Evolutionary conservation across 2,113 vertebrate species (phyloP).

Genomic region (Eublepharis macularius): DNA sequence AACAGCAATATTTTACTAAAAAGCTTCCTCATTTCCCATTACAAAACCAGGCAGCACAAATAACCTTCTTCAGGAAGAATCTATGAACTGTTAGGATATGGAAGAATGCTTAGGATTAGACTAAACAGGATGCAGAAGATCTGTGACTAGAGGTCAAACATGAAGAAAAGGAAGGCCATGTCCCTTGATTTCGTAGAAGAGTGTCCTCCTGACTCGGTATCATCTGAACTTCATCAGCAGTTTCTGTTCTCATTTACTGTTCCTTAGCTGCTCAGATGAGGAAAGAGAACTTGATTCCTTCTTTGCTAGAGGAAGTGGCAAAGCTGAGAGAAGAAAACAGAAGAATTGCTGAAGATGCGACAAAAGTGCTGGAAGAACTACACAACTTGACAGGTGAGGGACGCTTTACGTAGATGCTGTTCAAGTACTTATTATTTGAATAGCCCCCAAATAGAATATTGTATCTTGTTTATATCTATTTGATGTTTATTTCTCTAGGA

Average conservation of each 20-base stretch:
- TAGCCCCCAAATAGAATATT: neutral
- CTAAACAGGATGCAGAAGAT: too few relatives aligned
- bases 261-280: neutral
- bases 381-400: neutral
- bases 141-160: neutral
- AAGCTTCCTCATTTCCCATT: too few relatives aligned
- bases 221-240: neutral
- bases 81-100: too few relatives aligned
- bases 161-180: neutral
- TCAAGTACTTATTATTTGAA: neutral
- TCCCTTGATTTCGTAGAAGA: neutral
- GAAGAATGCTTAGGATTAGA: too few relatives aligned
- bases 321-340: neutral
- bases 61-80: too few relatives aligned
- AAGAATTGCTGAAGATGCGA: neutral
- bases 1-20: too few relatives aligned
- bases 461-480: neutral
- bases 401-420: neutral
- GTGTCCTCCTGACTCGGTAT: neutral
- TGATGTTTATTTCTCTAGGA: neutral
- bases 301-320: neutral
- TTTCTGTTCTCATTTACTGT: neutral
- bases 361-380: neutral
- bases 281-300: neutral
- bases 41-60: too few relatives aligned